Base-by-base conservation (phyloP, 2,113 vertebrate genomes). In the Corvus hawaiiensis region DNA sequence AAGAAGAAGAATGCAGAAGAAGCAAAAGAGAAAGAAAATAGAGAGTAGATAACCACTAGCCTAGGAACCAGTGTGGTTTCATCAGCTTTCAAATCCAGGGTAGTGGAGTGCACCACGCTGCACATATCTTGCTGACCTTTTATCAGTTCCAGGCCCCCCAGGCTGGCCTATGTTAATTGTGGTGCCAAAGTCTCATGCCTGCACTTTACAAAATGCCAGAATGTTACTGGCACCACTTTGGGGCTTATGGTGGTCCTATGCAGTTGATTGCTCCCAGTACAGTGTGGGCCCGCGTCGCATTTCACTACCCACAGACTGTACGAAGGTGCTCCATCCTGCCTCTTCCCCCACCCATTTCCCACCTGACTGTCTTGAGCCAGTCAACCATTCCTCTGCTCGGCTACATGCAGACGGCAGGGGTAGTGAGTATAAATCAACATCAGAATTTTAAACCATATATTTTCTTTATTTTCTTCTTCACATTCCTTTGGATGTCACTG, bases 31-130 rank as follows among this genome's bases (percentile, higher is more conserved):
- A 61, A 77, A 69, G 15, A 32, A 18, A 61, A 52, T 14, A 37
- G 26, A 35, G 33, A 52, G 37, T 27, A 52, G 27, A 20, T n/a
- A 22, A 32, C 7, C 39, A 46, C 15, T 32, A 30, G 6, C 13
- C 13, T n/a, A 39, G 19, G 48, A 78, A 48, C 12, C 19, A 16
- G 16, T 19, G 12, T n/a, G 4, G 33, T 62, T 30, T 69, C 23
- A 69, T 15, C 6, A 54, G 18, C 8, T 69, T 61, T 77, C 55
- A 78, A 46, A 62, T 16, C 23, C 55, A 39, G 27, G 27, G 18
- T 33, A 37, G 37, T 8, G 7, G 63, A 69, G 15, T 0, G 0
- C 18, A 33, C 32, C 39, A 33, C 0, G 0, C 44, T 59, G 54
- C 9, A 33, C 17, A 23, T 7, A 44, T 37, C 48, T 62, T 52